These are phyloP conservation scores for Hydrolagus affinis DNA, from an alignment of 2,113 vertebrate genomes.

Conservation along the genomic window DNA sequence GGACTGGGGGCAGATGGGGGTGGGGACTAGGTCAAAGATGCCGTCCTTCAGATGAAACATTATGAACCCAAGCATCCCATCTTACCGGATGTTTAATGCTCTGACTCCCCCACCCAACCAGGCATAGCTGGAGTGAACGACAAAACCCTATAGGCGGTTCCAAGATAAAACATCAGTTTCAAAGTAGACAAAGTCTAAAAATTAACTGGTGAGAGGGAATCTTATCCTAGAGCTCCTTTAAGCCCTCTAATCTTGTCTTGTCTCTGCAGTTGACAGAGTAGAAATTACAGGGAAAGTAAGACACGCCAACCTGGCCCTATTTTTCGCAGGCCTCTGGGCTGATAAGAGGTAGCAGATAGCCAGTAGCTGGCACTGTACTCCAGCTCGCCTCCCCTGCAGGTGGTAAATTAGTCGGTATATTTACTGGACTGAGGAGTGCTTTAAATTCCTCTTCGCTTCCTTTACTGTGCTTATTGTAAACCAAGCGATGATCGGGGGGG, in stretches of 20 bases:
- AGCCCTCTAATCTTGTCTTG: conserved; percentile 22
- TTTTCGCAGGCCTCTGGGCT: not conserved
- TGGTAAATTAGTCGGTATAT: conserved; percentile 19
- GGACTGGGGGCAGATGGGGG: too few species aligned
- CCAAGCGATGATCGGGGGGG: not conserved
- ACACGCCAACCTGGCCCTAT: not conserved
- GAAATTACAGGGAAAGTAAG: not conserved
- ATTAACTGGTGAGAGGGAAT: not conserved
- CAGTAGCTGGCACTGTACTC: not conserved
- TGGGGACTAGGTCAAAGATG: too few species aligned
- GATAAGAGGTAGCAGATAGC: not conserved
- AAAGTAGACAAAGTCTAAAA: conserved; percentile 13
- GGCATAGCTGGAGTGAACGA: too few species aligned
- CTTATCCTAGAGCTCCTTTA: conserved; percentile 19
- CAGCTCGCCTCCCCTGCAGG: not conserved
- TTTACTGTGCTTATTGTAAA: not conserved
- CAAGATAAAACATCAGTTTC: conserved; percentile 21
- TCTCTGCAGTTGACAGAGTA: not conserved
- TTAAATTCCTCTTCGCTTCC: conserved; percentile 11
- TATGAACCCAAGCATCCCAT: too few species aligned
- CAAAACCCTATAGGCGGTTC: not conserved
- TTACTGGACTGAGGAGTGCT: not conserved
- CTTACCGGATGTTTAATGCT: too few species aligned
- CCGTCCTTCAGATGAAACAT: too few species aligned
- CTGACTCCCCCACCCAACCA: too few species aligned